A percentile compares a stretch with the other conserved stretches of the same genome.
Evolutionary conservation across 2,888 invertebrate genomes (phyloP).

Genomic region (Philhelius pedissequus): DNA sequence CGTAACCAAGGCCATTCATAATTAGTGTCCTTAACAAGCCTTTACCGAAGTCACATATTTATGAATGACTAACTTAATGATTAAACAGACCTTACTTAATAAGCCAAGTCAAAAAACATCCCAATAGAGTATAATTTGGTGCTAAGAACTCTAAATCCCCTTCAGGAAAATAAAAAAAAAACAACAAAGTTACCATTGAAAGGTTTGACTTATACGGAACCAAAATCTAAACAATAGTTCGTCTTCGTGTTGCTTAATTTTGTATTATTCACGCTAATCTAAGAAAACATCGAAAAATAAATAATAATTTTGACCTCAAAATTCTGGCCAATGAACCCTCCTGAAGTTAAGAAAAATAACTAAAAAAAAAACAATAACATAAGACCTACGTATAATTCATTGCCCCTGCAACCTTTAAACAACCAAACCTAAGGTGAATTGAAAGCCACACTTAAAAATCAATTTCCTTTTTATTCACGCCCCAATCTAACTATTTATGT

Average conservation of each 20-base stretch:
- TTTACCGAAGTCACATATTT: no score
- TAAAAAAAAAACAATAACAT: not conserved
- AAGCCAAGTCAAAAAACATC: no score
- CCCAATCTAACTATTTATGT: not conserved
- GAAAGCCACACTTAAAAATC: slow-evolving; percentile 46
- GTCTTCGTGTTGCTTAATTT: not conserved
- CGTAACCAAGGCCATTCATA: no score
- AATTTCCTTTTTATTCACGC: slow-evolving; percentile 39
- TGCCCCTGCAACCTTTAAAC: slow-evolving; percentile 24
- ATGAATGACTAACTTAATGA: no score
- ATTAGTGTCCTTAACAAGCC: no score
- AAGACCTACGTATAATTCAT: not conserved
- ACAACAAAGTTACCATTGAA: not conserved
- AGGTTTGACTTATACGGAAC: not conserved
- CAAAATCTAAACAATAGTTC: not conserved
- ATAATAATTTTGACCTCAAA: slow-evolving; percentile 9
- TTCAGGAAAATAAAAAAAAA: no score
- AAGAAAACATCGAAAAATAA: not conserved
- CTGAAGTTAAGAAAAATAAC: not conserved
- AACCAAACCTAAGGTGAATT: slow-evolving; percentile 23
- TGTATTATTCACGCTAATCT: not conserved
- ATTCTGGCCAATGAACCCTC: not conserved
- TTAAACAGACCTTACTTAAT: no score
- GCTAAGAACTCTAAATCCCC: no score
- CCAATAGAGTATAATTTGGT: no score